A percentile compares a stretch with the other conserved stretches of the same genome.
phyloP scores from a whole-genome alignment of 2,113 vertebrate species.

The Sinocyclocheilus maitianheensis region DNA sequence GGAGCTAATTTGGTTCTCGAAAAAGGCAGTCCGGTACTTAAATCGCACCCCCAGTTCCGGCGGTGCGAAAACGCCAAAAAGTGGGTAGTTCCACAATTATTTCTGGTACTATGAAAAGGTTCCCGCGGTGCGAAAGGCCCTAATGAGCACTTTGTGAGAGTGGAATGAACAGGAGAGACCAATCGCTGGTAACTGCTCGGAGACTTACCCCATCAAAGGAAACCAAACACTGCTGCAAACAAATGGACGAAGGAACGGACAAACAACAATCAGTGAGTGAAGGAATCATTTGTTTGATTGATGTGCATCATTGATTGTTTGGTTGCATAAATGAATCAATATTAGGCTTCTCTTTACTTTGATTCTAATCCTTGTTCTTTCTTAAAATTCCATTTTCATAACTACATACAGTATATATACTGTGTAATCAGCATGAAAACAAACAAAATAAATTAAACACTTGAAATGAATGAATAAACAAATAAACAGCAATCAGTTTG shows the following conservation, averaged over 20 bases:
- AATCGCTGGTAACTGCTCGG: not conserved
- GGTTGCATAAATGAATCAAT: not conserved
- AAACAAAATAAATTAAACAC: not conserved
- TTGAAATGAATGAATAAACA: not conserved
- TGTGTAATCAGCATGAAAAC: not conserved
- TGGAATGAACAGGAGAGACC: constrained; percentile 30
- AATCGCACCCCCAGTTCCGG: too few relatives aligned
- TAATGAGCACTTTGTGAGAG: not conserved
- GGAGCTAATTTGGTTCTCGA: too few relatives aligned
- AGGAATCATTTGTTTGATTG: not conserved
- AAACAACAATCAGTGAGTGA: not conserved
- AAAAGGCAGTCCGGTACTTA: too few relatives aligned
- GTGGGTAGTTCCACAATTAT: too few relatives aligned
- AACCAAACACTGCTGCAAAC: not conserved
- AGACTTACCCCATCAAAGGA: not conserved
- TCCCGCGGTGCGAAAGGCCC: too few relatives aligned
- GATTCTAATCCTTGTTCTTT: not conserved
- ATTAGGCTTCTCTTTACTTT: not conserved
- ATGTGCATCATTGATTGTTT: not conserved
- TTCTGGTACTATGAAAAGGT: too few relatives aligned
- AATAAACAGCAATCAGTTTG: not conserved
- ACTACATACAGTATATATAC: not conserved
- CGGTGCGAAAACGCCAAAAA: too few relatives aligned
- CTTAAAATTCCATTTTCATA: not conserved
- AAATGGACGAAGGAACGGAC: not conserved